Evolutionary conservation across 2,113 vertebrate species (phyloP), one percentile per base, ranked within the genome.

Genomic region (Nothobranchius kuhntae): DNA sequence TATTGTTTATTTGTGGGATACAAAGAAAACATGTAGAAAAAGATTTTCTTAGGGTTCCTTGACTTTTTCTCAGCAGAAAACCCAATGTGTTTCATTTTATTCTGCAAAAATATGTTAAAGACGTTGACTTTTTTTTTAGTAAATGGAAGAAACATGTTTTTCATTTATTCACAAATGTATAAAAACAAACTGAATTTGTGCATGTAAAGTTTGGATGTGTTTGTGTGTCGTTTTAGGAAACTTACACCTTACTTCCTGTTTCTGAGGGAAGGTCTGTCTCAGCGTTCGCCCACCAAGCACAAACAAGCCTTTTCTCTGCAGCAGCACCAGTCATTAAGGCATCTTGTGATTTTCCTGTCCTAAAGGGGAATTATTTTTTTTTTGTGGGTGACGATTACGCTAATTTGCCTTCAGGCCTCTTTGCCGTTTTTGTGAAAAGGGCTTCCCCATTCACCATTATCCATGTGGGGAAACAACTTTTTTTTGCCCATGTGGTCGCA

Each of bases 261-360:
- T 59, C 8, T 15, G n/a, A 6, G 10, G 10, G 3, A 53, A 53
- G 2, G 13, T 46, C 48, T 55, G 13, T 55, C 30, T 55, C 70
- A 55, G 52, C 72, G 68, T 80, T 73, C 38, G 67, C 14, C 30
- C 68, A 60, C 52, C 17, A 67, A 71, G 56, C 62, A 86, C 79
- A 85, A 80, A 59, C 53, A 24, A 55, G 15, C 68, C 46, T 73
- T 67, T 50, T 7, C 15, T 38, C 26, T 45, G 42, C 68, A 42
- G n/a, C 59, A 65, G 66, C 61, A 68, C 52, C 70, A 64, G 68
- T 66, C 72, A 81, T 71, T 78, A 63, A 78, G 56, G 51, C 60
- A 62, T 75, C 66, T 42, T 67, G 55, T 81, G 71, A 80, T 73
- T 90, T 80, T 71, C 65, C 66, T 72, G 60, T 61, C 66, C 64